phyloP scores from a whole-genome alignment of 2,888 invertebrate species.

The Platycheirus albimanus region DNA sequence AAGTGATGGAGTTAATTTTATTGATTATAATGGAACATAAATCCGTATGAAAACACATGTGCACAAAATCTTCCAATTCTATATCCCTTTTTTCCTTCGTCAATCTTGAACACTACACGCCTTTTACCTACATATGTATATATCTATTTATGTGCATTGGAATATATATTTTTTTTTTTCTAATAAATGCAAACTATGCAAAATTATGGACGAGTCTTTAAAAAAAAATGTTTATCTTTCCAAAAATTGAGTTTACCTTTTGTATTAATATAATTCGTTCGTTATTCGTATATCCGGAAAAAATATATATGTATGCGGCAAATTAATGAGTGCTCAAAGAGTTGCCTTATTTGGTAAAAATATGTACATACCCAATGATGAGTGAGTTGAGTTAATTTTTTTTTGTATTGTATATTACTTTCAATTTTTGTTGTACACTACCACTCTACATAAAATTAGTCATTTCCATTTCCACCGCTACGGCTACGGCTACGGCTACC shows the following conservation, averaged over 20 bases:
- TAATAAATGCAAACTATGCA: neutral
- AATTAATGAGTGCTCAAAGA: slow-evolving; percentile 44
- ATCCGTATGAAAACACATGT: too few relatives aligned
- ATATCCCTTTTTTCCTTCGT: too few relatives aligned
- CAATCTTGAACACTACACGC: too few relatives aligned
- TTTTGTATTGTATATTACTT: slow-evolving; percentile 31
- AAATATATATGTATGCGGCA: slow-evolving; percentile 56
- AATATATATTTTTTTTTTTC: neutral
- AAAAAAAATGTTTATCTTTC: slow-evolving; percentile 45
- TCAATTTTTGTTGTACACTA: slow-evolving; percentile 14
- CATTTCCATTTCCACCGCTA: too few relatives aligned
- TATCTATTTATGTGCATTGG: too few relatives aligned
- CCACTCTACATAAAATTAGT: slow-evolving; percentile 59
- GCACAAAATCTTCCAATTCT: too few relatives aligned
- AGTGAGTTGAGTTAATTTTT: slow-evolving; percentile 47
- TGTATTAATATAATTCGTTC: too few relatives aligned
- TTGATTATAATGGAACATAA: too few relatives aligned
- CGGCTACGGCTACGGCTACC: slow-evolving; percentile 28
- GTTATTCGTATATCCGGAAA: too few relatives aligned
- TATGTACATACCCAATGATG: slow-evolving; percentile 56
- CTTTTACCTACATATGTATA: too few relatives aligned
- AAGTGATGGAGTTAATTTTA: too few relatives aligned
- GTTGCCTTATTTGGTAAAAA: slow-evolving; percentile 71
- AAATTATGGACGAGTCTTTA: neutral
- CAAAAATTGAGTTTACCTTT: too few relatives aligned